Percentiles rank a stretch among this genome's conserved stretches.
Conservation (phyloP, 2,113 vertebrate species). For the Epinephelus fuscoguttatus region DNA sequence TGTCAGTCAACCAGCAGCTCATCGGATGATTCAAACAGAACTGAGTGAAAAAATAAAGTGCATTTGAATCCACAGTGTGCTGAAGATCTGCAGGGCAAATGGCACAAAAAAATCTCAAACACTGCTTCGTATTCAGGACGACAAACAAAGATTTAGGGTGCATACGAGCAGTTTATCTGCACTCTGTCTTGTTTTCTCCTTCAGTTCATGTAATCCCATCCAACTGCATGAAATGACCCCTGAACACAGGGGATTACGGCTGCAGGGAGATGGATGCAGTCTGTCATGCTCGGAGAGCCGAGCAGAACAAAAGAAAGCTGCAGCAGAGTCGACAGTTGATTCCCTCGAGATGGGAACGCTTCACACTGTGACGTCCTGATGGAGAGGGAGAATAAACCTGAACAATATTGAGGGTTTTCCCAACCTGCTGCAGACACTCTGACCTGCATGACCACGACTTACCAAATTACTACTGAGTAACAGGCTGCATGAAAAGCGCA, state of each 20-base stretch:
- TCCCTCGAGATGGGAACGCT: not conserved
- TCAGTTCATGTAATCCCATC: constrained; percentile 10
- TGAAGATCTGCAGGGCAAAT: not conserved
- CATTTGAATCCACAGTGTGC: not conserved
- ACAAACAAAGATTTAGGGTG: not conserved
- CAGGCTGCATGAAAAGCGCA: too few relatives aligned
- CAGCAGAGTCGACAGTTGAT: not conserved
- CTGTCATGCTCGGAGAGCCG: constrained; percentile 7
- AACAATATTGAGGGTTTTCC: not conserved
- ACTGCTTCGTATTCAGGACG: not conserved
- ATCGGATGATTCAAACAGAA: not conserved
- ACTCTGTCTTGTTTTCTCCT: constrained; percentile 1
- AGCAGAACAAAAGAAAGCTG: not conserved
- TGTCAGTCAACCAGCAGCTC: not conserved
- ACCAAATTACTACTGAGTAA: too few relatives aligned
- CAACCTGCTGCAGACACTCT: not conserved
- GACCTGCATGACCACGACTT: not conserved
- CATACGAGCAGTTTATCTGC: not conserved
- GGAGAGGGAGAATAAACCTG: not conserved
- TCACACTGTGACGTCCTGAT: not conserved
- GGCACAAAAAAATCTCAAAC: not conserved
- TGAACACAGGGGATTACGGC: constrained; percentile 4
- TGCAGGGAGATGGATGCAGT: constrained; percentile 4
- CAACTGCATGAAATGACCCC: constrained; percentile 20
- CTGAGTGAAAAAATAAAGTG: too few relatives aligned